These are phyloP conservation scores for Myotis findleyi DNA, from an alignment of 2,797 vertebrate species.

Conservation along the genomic window DNA sequence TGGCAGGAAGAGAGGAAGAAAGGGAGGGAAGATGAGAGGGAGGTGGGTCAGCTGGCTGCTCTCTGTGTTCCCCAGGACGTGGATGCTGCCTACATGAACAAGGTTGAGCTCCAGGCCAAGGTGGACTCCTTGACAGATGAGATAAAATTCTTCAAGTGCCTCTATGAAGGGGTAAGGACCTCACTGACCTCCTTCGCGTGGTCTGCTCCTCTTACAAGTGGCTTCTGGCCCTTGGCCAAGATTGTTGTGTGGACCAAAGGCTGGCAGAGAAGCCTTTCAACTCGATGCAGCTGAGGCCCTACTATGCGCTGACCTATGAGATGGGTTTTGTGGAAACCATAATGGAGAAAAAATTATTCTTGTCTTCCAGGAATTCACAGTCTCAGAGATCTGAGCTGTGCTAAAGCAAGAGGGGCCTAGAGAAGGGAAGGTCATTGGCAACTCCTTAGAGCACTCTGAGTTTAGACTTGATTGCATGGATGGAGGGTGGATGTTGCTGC, in stretches of 20 bases:
- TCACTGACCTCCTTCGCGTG: not conserved
- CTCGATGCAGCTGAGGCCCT: not conserved
- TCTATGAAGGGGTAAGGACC: slow-evolving; percentile 90
- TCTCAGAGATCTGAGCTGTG: not conserved
- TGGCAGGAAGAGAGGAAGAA: not conserved
- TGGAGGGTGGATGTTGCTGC: not conserved
- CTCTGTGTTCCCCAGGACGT: slow-evolving; percentile 88
- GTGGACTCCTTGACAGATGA: slow-evolving; percentile 92
- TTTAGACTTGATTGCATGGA: not conserved
- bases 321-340: not conserved
- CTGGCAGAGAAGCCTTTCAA: not conserved
- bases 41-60: not conserved
- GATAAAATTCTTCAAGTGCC: slow-evolving; percentile 93
- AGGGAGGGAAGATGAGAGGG: no score
- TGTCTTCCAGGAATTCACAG: not conserved
- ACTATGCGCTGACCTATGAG: not conserved
- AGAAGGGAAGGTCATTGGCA: fast-evolving
- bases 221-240: not conserved
- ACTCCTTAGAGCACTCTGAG: not conserved
- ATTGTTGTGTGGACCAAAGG: not conserved
- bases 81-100: slow-evolving; percentile 94
- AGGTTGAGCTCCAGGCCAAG: slow-evolving; percentile 93
- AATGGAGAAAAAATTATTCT: not conserved
- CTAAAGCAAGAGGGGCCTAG: not conserved
- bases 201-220: not conserved